Percentiles rank a stretch among this genome's conserved stretches.
Evolutionary conservation across 2,113 vertebrate species (phyloP).

Genomic region (Siniperca chuatsi): DNA sequence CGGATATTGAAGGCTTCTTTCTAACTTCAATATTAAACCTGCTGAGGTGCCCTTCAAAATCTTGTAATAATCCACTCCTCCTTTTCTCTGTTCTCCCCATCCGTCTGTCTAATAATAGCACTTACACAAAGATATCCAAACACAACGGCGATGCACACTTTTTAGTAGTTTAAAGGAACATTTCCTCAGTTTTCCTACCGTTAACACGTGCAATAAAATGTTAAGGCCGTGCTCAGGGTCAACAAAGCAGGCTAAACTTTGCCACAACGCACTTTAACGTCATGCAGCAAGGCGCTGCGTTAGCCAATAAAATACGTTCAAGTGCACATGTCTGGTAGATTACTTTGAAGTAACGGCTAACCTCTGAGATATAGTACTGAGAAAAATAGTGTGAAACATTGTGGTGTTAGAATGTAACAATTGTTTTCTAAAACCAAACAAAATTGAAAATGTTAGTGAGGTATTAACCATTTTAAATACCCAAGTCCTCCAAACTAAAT

Average conservation of each 20-base stretch:
- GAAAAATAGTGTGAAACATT: no score
- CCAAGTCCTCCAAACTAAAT: no score
- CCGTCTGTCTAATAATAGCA: slow-evolving; percentile 10
- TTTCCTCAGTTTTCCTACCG: neutral
- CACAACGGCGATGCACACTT: neutral
- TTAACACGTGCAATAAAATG: neutral
- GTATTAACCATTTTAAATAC: no score
- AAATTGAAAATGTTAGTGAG: no score
- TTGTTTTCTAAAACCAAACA: no score
- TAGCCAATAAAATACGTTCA: neutral
- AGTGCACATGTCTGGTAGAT: no score
- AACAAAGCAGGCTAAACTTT: neutral
- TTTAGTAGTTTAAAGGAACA: slow-evolving; percentile 14
- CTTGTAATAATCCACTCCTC: slow-evolving; percentile 42
- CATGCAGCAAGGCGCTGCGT: neutral
- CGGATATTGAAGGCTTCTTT: slow-evolving; percentile 48
- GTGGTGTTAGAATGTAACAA: no score
- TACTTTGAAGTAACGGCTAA: no score
- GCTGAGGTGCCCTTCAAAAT: slow-evolving; percentile 46
- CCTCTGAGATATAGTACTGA: neutral
- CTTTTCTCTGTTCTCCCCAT: slow-evolving; percentile 8
- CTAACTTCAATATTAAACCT: slow-evolving; percentile 60
- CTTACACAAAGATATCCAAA: neutral
- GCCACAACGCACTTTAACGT: neutral
- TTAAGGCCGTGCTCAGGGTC: no score